Conservation (phyloP, 2,797 vertebrate species). For the Chloroceryle amazona region DNA sequence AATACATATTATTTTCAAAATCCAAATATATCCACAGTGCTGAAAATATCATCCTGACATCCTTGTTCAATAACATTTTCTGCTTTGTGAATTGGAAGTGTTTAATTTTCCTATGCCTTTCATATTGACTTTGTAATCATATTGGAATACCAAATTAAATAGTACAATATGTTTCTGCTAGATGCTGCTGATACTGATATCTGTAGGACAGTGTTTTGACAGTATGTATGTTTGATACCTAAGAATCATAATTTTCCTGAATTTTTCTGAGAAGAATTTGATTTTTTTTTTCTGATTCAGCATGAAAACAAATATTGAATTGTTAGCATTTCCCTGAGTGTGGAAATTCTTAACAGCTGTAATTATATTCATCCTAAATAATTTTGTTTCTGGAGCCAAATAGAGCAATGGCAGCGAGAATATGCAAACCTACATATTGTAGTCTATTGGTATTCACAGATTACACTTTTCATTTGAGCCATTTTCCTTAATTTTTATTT, state of each 20-base stretch:
- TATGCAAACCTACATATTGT: neutral
- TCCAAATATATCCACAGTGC: neutral
- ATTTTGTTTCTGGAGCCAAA: conserved; percentile 20
- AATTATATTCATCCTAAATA: conserved; percentile 41
- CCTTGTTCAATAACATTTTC: neutral
- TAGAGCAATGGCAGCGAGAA: neutral
- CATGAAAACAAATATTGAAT: neutral
- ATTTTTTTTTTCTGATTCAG: neutral
- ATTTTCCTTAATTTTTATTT: conserved; percentile 39
- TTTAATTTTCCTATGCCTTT: neutral
- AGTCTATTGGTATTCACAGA: neutral
- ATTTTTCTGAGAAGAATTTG: neutral
- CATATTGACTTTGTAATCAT: neutral
- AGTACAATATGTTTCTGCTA: neutral
- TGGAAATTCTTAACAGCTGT: neutral
- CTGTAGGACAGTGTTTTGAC: neutral
- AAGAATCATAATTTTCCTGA: neutral
- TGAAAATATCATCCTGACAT: neutral
- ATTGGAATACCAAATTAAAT: neutral
- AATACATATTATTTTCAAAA: neutral
- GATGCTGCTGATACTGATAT: neutral
- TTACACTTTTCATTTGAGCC: conserved; percentile 8
- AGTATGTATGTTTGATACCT: neutral
- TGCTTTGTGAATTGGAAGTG: neutral
- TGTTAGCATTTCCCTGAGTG: neutral